Evolutionary conservation across 2,113 vertebrate genomes (phyloP), one percentile per base, ranked within the genome.

Genomic region (Orcinus orca): DNA sequence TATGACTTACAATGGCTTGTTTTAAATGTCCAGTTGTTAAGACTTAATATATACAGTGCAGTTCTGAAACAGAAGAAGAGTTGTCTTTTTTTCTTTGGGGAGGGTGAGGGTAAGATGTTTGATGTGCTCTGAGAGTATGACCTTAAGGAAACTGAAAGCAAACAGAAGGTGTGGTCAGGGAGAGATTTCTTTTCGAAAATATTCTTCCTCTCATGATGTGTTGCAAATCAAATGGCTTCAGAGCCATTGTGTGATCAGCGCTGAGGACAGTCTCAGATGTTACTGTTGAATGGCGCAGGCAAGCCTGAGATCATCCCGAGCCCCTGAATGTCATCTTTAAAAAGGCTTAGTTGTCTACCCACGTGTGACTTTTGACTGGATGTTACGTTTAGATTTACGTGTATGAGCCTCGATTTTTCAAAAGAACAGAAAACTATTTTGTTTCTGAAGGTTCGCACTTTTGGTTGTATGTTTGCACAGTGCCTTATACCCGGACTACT

Each of bases 401-500:
- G 12, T 65, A 96, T 77, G 41, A 93, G 73, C 41, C 13, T 96
- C 95, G 31, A 89, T 90, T 97, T 97, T 86, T 95, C 67, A 60
- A 93, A 92, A 93, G 88, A 98, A 79, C 89, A 96, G 91, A 95
- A 96, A 58, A 33, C 62, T 31, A 21, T 80, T 88, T 65, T 90
- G 55, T 91, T 79, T 91, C 74, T 80, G 25, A 83, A 58, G 62
- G 38, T 88, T 74, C 23, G 41, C 70, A 82, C 20, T 96, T 98
- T 95, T 97, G 88, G 85, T 86, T 95, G 55, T 94, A 79, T 97
- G 95, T 90, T 98, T 98, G 96, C 2, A 11, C 68, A 62, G 14
- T 81, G 60, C 79, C 80, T 98, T 98, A 89, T 98, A 97, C 91
- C 89, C 95, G 94, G 96, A 86, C 95, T 97, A 96, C 68, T 98